Base-by-base conservation (phyloP, 1,140 invertebrate species). In the Drosophila tani region DNA sequence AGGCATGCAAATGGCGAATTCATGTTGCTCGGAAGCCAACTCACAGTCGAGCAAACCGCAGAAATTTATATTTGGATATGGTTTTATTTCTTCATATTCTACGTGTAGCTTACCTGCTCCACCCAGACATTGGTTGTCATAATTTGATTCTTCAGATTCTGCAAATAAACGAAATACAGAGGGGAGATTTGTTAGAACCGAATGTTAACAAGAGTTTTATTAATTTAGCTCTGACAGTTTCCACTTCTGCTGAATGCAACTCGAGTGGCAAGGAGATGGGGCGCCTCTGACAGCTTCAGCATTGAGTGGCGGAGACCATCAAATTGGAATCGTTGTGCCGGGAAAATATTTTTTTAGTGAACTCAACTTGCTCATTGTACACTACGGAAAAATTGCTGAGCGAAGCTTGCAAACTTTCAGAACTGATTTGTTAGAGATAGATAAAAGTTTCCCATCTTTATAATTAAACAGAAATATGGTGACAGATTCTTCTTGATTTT, bases 91-190 rank as follows among this genome's bases (percentile, higher is more conserved):
- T 21, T 11, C 14, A 14, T 17, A 19, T 12, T 38, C 24, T 15
- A 21, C 14, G 35, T 12, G 1, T 46, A 47, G 77, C 95, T 96
- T 94, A 98, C 97, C 96, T 98, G 98, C 94, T 98, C 97, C 80
- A 99, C 96, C 98, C 98, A 99, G 75, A 99, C 97, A 94, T 98
- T 99, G 87, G 98, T 98, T 88, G 98, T 99, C 98, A 99, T 98
- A 91, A 99, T 98, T 95, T 99, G 98, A 94, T 97, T 98, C 93
- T 97, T 98, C 93, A 98, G 94, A 94, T 98, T 98, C 97, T 98
- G 96, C 82, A 97, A 96, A 92, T 93, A 94, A 93, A 84, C 9
- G 17, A 38, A 12, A 70, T 49, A 60, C 57, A 79, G 63, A 56
- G 60, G 57, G 71, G 63, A 74, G 69, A 75, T 59, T 66, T 47